These are phyloP conservation scores for Adoxophyes honmai DNA, from an alignment of 1,140 invertebrate genomes.

Conservation along the genomic window DNA sequence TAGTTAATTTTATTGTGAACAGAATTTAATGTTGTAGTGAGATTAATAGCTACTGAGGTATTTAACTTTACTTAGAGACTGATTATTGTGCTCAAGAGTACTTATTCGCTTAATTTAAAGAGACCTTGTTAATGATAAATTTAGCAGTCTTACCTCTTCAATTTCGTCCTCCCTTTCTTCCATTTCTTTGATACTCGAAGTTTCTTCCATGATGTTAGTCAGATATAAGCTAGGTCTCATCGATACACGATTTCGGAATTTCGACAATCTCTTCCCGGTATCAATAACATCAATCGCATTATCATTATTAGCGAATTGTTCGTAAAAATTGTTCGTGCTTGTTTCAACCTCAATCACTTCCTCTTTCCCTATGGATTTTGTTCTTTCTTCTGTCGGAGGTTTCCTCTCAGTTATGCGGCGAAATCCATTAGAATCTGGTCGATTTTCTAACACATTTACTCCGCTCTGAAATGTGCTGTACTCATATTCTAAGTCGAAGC, in stretches of 20 bases:
- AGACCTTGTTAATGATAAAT: no score
- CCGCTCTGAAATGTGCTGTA: constrained; percentile 39
- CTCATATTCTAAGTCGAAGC: constrained; percentile 66
- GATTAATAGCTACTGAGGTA: no score
- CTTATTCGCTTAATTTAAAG: no score
- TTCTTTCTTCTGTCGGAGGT: constrained; percentile 22
- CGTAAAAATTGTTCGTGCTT: constrained; percentile 59
- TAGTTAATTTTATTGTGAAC: no score
- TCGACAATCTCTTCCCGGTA: constrained; percentile 35
- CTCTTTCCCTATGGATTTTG: constrained; percentile 19
- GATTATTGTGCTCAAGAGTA: no score
- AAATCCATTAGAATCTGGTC: constrained; percentile 35
- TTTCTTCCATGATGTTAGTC: constrained; percentile 63
- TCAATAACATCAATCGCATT: constrained; percentile 42
- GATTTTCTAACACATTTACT: constrained; percentile 32
- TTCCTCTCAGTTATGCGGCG: constrained; percentile 45
- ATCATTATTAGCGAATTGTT: constrained; percentile 61
- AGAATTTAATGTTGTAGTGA: no score
- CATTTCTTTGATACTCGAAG: constrained; percentile 26
- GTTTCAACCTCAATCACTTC: constrained; percentile 38
- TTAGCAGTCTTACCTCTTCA: constrained; percentile 46
- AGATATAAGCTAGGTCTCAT: constrained; percentile 59
- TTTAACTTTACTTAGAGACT: no score
- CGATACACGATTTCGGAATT: constrained; percentile 43
- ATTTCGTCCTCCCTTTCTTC: constrained; percentile 46